Base-by-base conservation (phyloP, 1,140 invertebrate genomes). In the Cephus cinctus region DNA sequence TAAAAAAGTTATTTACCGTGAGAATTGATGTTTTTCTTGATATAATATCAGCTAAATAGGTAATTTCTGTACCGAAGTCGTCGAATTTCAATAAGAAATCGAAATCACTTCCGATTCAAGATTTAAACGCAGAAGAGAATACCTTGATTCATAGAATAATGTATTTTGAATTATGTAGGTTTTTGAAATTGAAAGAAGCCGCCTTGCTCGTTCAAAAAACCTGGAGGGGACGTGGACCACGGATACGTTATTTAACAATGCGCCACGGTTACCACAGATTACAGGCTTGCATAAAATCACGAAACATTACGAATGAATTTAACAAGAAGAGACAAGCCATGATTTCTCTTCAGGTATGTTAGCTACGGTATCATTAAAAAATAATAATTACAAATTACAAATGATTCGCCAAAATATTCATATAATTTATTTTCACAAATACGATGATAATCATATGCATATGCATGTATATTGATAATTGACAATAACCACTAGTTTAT, bases 251-350 rank as follows among this genome's bases (percentile, higher is more conserved):
- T 74, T 68, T 81, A 35, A 65, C 75, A 40, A 90, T 94, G 80
- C 79, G 79, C 50, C 80, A 82, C 61, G 94, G 91, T 5, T 92
- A 92, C 69, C 77, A 84, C 57, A 78, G 94, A 41, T 73, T 98
- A 16, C 93, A 96, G 72, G 92, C 94, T n/a, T 77, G 86, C 12
- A 84, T 94, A 43, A 80, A 85, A 35, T 91, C 92, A 0, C 80
- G 92, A 52, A 80, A 87, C 50, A 67, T 92, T 2, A 86, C 86
- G 15, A 80, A 82, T 54, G 79, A 85, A 15, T 97, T 91, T 71
- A 80, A 83, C 30, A 83, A 84, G 56, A 76, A 91, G 12, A 80
- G 88, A 42, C 81, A 78, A 30, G 82, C 85, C 56, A 85, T 94
- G 43, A 83, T 84, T 18, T 71, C 77, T 19, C 59, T 86, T 6